Percentiles rank a stretch among this genome's conserved stretches.
phyloP scores from a whole-genome alignment of 2,113 vertebrate species.

The Lampris megalopsis region DNA sequence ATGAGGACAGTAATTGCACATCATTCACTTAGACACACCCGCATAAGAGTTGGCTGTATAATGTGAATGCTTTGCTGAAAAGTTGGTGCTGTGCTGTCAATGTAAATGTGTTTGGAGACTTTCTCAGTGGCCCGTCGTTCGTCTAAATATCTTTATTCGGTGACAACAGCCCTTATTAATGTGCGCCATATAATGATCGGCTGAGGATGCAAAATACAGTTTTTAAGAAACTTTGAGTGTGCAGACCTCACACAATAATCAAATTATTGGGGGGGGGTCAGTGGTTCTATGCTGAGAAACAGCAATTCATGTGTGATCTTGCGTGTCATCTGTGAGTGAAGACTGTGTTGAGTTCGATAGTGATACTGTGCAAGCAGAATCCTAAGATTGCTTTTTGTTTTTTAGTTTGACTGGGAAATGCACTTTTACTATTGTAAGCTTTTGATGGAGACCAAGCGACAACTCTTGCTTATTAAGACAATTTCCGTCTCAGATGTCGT shows the following conservation, averaged over 20 bases:
- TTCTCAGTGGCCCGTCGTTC: constrained; percentile 2
- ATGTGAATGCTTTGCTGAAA: constrained; percentile 39
- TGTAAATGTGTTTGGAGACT: constrained; percentile 19
- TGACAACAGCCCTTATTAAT: constrained; percentile 5
- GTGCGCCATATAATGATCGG: not conserved
- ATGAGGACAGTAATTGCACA: constrained; percentile 63
- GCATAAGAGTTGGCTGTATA: constrained; percentile 42
- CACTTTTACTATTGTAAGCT: constrained; percentile 46
- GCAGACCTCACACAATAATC: constrained; percentile 2
- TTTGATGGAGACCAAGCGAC: constrained; percentile 40
- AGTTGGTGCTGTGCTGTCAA: constrained; percentile 10
- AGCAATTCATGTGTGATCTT: not conserved
- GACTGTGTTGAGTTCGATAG: constrained; percentile 6
- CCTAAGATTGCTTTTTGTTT: constrained; percentile 3
- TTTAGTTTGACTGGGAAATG: constrained; percentile 29
- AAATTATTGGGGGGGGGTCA: constrained; percentile 1
- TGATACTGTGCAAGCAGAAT: constrained; percentile 20
- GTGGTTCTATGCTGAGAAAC: not conserved
- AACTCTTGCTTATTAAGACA: constrained; percentile 66
- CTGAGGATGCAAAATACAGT: not conserved
- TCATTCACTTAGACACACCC: constrained; percentile 65
- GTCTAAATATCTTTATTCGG: constrained; percentile 15
- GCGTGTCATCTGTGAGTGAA: not conserved
- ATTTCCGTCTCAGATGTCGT: constrained; percentile 48
- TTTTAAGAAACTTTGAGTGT: not conserved